These are phyloP conservation scores for Corbicula japonica DNA, from an alignment of 2,888 invertebrate genomes.

Conservation along the genomic window DNA sequence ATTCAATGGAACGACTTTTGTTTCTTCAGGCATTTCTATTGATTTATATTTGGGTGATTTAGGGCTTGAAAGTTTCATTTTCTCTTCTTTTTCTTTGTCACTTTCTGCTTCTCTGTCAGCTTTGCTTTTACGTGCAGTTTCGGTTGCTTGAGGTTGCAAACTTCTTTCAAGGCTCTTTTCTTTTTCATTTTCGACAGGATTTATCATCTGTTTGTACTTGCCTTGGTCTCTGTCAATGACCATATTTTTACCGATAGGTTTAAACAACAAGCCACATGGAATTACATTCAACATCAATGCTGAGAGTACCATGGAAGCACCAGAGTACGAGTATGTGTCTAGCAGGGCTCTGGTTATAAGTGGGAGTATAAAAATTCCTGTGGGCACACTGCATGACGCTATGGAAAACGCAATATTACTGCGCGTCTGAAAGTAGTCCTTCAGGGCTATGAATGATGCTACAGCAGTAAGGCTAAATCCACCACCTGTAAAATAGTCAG, in stretches of 20 bases:
- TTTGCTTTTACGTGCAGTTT: too few species aligned
- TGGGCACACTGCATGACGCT: conserved; percentile 10
- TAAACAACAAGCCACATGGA: conserved; percentile 33
- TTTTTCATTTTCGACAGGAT: not conserved
- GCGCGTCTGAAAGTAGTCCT: conserved; percentile 26
- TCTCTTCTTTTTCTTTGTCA: conserved; percentile 5
- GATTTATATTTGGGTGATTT: conserved; percentile 5
- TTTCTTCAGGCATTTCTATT: conserved; percentile 2
- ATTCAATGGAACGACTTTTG: not conserved
- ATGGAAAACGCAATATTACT: conserved; percentile 15
- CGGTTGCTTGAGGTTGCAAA: too few species aligned
- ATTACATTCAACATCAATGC: conserved; percentile 29
- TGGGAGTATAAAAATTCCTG: conserved; percentile 34
- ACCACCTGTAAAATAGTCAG: conserved; percentile 21
- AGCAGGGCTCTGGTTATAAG: conserved; percentile 25
- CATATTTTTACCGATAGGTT: conserved; percentile 19
- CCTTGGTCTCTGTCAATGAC: conserved; percentile 5
- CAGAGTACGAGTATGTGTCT: conserved; percentile 37
- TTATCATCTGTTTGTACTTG: conserved; percentile 24
- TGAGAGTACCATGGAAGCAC: conserved; percentile 34
- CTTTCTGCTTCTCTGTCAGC: not conserved
- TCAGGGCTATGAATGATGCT: conserved; percentile 19
- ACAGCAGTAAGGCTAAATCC: conserved; percentile 25
- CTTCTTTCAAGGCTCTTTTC: too few species aligned
- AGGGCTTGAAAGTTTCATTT: not conserved